Evolutionary conservation across 2,888 invertebrate genomes (phyloP), one percentile per base, ranked within the genome.

Genomic region (Sepioteuthis lessoniana): DNA sequence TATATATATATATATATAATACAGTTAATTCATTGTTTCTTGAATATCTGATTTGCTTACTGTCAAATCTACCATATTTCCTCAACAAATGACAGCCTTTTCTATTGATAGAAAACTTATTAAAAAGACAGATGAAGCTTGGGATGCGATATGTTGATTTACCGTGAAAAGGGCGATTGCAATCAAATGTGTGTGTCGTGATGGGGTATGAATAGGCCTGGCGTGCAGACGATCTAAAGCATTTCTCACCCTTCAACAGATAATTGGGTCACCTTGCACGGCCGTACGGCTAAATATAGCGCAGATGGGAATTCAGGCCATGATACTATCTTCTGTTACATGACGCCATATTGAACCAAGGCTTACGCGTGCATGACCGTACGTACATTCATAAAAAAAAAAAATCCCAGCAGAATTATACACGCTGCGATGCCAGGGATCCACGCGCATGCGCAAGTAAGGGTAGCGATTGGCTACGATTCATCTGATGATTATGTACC

Each of bases 191-290:
- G n/a, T 4, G 8, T 5, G 31, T 76, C n/a, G n/a, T n/a, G n/a
- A n/a, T n/a, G n/a, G n/a, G n/a, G n/a, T 76, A 76, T 76, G n/a
- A 31, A 76, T n/a, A n/a, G 76, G 76, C n/a, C 16, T n/a, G n/a
- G 10, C n/a, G 50, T 50, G 21, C 50, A 76, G 8, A n/a, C 31
- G 76, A 76, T 50, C 7, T 31, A 16, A 76, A 31, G 31, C n/a
- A n/a, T 8, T n/a, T 13, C n/a, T 76, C 76, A n/a, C 76, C 76
- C 31, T 76, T 76, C 76, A 76, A 76, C 76, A n/a, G n/a, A 10
- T n/a, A 76, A 76, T n/a, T 76, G 76, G 76, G 76, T 76, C 76
- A 76, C 76, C 76, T 76, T 76, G 76, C n/a, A 76, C 76, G n/a
- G n/a, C n/a, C n/a, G 76, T 76, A 7, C 76, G 31, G n/a, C 76